A percentile compares a stretch with the other conserved stretches of the same genome.
phyloP scores from a whole-genome alignment of 2,113 vertebrate genomes.

The Anolis carolinensis region DNA sequence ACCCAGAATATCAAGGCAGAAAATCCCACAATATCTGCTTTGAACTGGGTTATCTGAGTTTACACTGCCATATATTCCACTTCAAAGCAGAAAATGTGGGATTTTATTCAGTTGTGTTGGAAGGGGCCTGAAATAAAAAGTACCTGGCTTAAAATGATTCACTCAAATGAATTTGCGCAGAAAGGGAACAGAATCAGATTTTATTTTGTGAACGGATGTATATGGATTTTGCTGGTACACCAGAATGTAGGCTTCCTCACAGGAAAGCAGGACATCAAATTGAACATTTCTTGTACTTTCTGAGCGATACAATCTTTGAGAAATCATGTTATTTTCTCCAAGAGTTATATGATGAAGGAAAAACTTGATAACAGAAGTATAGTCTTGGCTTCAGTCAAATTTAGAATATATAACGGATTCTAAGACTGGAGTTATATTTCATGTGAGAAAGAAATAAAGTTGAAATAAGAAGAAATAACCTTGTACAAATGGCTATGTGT shows the following conservation, averaged over 20 bases:
- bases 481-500: not conserved
- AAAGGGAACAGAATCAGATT: conserved; percentile 4
- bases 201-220: not conserved
- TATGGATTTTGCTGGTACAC: conserved; percentile 24
- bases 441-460: not conserved
- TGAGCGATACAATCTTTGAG: not conserved
- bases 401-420: not conserved
- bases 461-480: not conserved
- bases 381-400: not conserved
- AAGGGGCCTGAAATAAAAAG: not conserved
- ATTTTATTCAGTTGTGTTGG: not conserved
- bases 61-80: too few relatives aligned
- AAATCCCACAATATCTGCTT: too few relatives aligned
- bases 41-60: too few relatives aligned
- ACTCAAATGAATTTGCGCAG: not conserved
- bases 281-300: not conserved
- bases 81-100: too few relatives aligned
- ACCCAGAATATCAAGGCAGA: too few relatives aligned
- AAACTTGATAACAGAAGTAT: not conserved
- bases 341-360: not conserved
- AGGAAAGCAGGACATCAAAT: not conserved
- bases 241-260: not conserved
- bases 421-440: not conserved
- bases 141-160: not conserved
- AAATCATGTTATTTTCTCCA: not conserved